Percentiles rank a stretch among this genome's conserved stretches.
These are phyloP conservation scores for Leptogaster cylindrica DNA, from an alignment of 2,888 invertebrate genomes.

Conservation along the genomic window DNA sequence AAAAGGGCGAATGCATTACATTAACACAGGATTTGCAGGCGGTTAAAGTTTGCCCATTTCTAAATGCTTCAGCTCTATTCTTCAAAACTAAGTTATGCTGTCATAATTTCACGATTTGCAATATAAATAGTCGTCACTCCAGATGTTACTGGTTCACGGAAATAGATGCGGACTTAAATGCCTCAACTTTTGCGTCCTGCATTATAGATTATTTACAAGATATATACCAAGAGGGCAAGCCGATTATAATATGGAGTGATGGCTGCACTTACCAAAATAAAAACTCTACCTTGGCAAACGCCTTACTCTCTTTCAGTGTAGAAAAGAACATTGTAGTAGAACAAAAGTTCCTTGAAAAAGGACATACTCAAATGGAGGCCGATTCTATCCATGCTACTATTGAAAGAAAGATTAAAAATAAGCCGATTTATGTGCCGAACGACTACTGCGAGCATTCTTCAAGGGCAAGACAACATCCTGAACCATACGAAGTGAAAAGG, in stretches of 20 bases:
- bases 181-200: slow-evolving; percentile 39
- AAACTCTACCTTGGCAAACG: slow-evolving; percentile 36
- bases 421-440: slow-evolving; percentile 9
- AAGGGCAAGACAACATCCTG: slow-evolving; percentile 10
- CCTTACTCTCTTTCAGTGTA: slow-evolving; percentile 16
- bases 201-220: slow-evolving; percentile 36
- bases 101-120: slow-evolving; percentile 42
- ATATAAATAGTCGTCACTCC: slow-evolving; percentile 20
- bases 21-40: slow-evolving; percentile 40
- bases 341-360: slow-evolving; percentile 39
- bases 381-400: slow-evolving; percentile 15
- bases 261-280: slow-evolving; percentile 32
- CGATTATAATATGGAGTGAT: slow-evolving; percentile 35
- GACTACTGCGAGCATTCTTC: neutral
- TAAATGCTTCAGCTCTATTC: slow-evolving; percentile 36
- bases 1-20: neutral
- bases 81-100: slow-evolving; percentile 42
- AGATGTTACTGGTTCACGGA: slow-evolving; percentile 41
- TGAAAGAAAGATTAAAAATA: slow-evolving; percentile 7
- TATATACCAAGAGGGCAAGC: neutral
- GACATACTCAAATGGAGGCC: slow-evolving; percentile 16
- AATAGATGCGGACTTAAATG: slow-evolving; percentile 40
- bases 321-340: slow-evolving; percentile 8
- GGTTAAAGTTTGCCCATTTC: slow-evolving; percentile 41
- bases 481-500: slow-evolving; percentile 18